Percentiles rank a stretch among this genome's conserved stretches.
Evolutionary conservation across 2,797 vertebrate species (phyloP).

Genomic region (Tamandua tetradactyla): DNA sequence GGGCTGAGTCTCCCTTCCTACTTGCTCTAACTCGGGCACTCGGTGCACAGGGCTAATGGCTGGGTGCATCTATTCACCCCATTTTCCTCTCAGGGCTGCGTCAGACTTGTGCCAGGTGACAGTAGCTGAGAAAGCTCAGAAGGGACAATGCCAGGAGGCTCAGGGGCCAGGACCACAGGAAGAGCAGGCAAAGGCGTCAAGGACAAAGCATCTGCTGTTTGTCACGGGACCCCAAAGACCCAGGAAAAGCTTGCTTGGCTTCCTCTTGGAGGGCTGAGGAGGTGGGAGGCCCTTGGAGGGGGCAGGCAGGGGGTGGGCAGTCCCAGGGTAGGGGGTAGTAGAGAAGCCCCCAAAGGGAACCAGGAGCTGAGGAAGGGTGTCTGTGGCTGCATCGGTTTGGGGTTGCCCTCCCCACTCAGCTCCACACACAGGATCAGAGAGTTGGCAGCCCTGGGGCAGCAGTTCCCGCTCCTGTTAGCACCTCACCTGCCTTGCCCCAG

Average conservation of each 20-base stretch:
- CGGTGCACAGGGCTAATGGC: not conserved
- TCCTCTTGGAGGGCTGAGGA: not conserved
- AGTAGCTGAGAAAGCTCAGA: not conserved
- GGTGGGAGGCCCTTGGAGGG: not conserved
- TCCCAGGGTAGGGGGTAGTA: rapidly evolving
- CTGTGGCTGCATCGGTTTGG: too few species aligned
- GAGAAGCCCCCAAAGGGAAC: not conserved
- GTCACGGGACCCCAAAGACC: too few species aligned
- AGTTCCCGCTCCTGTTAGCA: not conserved
- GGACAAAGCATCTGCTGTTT: rapidly evolving
- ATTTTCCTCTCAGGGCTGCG: too few species aligned
- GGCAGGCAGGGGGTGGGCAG: too few species aligned
- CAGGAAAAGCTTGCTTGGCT: not conserved
- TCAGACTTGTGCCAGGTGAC: not conserved
- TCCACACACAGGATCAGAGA: not conserved
- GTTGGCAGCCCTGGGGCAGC: rapidly evolving
- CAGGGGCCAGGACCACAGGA: not conserved
- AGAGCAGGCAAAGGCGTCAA: not conserved
- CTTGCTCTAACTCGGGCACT: not conserved
- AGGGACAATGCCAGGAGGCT: not conserved
- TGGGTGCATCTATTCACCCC: too few species aligned
- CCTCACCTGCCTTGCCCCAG: too few species aligned
- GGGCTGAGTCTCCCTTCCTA: not conserved
- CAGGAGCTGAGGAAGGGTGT: not conserved
- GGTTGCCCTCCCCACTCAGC: rapidly evolving